Evolutionary conservation across 2,888 invertebrate species (phyloP).

Genomic region (Spodoptera littoralis): DNA sequence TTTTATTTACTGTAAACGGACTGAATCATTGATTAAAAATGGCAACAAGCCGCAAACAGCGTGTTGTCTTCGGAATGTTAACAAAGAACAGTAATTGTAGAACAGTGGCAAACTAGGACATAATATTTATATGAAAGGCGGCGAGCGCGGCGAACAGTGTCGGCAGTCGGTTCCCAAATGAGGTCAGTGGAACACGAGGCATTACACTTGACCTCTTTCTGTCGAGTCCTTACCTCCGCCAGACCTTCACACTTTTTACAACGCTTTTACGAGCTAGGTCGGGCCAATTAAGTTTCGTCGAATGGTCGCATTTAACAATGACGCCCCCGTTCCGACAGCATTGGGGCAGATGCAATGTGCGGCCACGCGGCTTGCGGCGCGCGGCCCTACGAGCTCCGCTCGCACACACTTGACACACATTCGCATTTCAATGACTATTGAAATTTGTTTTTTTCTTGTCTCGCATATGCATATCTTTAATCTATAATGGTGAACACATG

Average conservation of each 20-base stretch:
- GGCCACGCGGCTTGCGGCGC: slow-evolving; percentile 56
- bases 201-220: slow-evolving; percentile 89
- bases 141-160: slow-evolving; percentile 69
- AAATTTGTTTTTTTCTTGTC: slow-evolving; percentile 70
- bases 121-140: slow-evolving; percentile 80
- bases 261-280: slow-evolving; percentile 87
- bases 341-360: slow-evolving; percentile 67
- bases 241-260: slow-evolving; percentile 89
- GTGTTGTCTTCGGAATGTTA: slow-evolving; percentile 54
- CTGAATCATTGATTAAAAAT: not conserved
- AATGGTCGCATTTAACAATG: slow-evolving; percentile 75
- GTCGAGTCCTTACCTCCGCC: slow-evolving; percentile 87
- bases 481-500: slow-evolving; percentile 41
- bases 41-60: not conserved
- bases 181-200: slow-evolving; percentile 87
- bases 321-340: slow-evolving; percentile 70
- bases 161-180: slow-evolving; percentile 79
- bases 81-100: slow-evolving; percentile 64
- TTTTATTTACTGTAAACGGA: not conserved
- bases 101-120: slow-evolving; percentile 79
- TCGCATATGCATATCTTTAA: slow-evolving; percentile 57
- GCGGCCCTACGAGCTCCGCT: slow-evolving; percentile 49
- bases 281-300: slow-evolving; percentile 85
- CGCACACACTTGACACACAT: slow-evolving; percentile 84
- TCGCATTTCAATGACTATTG: slow-evolving; percentile 79